Evolutionary conservation across 2,797 vertebrate genomes (phyloP).

Genomic region (Toxotes lorentzi): DNA sequence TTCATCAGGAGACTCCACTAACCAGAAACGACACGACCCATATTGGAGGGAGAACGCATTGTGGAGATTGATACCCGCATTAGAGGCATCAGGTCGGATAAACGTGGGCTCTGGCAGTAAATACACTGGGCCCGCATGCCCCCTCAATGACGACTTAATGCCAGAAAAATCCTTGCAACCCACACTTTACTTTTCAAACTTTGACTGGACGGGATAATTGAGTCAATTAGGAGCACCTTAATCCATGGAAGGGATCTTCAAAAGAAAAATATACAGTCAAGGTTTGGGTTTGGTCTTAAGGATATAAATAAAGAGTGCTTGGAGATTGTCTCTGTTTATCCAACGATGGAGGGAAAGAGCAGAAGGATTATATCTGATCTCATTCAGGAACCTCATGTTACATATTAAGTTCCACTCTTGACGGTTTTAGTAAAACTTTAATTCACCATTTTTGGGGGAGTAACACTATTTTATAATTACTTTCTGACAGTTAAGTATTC

Average conservation of each 20-base stretch:
- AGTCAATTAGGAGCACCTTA: slow-evolving; percentile 81
- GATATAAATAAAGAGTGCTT: slow-evolving; percentile 77
- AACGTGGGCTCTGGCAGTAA: slow-evolving; percentile 77
- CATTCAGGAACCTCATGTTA: slow-evolving; percentile 62
- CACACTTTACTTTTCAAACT: slow-evolving; percentile 81
- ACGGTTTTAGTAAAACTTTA: slow-evolving; percentile 62
- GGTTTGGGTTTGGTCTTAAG: slow-evolving; percentile 76
- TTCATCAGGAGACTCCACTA: slow-evolving; percentile 83
- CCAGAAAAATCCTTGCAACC: slow-evolving; percentile 69
- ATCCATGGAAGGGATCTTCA: slow-evolving; percentile 77
- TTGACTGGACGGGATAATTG: slow-evolving; percentile 74
- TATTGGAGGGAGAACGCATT: slow-evolving; percentile 74
- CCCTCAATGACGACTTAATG: slow-evolving; percentile 80
- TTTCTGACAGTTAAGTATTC: slow-evolving; percentile 51
- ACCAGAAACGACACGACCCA: slow-evolving; percentile 82
- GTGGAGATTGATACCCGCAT: slow-evolving; percentile 84
- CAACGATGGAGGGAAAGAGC: slow-evolving; percentile 68
- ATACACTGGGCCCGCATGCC: slow-evolving; percentile 62
- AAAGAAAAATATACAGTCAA: slow-evolving; percentile 77
- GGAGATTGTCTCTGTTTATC: slow-evolving; percentile 79
- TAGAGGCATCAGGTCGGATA: slow-evolving; percentile 82
- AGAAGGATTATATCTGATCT: slow-evolving; percentile 73
- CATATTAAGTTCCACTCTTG: slow-evolving; percentile 64
- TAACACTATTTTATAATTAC: slow-evolving; percentile 44
- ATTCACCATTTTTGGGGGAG: slow-evolving; percentile 36